Percentiles rank a stretch among this genome's conserved stretches.
These are phyloP conservation scores for Bradysia coprophila DNA, from an alignment of 1,140 invertebrate genomes.

Conservation along the genomic window DNA sequence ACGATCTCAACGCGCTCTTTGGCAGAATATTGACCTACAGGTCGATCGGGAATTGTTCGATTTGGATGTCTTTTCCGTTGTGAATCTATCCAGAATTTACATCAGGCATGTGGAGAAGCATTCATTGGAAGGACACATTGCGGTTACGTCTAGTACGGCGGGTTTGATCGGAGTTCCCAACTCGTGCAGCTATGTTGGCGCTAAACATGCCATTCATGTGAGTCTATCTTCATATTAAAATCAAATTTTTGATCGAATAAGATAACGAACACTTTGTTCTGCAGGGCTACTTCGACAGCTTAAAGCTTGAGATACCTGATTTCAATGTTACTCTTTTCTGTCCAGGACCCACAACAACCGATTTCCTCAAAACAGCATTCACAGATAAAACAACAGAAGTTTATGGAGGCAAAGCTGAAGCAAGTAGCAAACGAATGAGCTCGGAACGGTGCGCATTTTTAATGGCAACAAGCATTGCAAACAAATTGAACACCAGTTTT, in stretches of 20 bases:
- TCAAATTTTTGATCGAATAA: constrained; percentile 6
- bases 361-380: constrained; percentile 49
- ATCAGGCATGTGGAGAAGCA: constrained; percentile 42
- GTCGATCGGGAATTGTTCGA: constrained; percentile 68
- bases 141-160: constrained; percentile 51
- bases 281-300: constrained; percentile 49
- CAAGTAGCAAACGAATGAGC: constrained; percentile 39
- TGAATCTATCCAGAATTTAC: constrained; percentile 49
- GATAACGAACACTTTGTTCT: constrained; percentile 2
- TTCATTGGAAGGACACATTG: constrained; percentile 42
- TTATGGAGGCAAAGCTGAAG: constrained; percentile 29
- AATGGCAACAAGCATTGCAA: constrained; percentile 54
- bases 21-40: constrained; percentile 51
- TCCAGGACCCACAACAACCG: constrained; percentile 55
- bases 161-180: constrained; percentile 48
- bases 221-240: constrained; percentile 8
- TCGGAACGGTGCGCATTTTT: constrained; percentile 52
- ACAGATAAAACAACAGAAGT: constrained; percentile 42
- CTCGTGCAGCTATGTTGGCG: constrained; percentile 57
- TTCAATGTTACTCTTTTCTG: constrained; percentile 49
- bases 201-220: constrained; percentile 71
- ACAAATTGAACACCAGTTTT: constrained; percentile 59
- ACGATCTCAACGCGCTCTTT: constrained; percentile 55
- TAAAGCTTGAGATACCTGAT: constrained; percentile 39
- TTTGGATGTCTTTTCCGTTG: constrained; percentile 57